These are phyloP conservation scores for Odobenus rosmarus DNA, from an alignment of 2,113 vertebrate genomes.

Conservation along the genomic window DNA sequence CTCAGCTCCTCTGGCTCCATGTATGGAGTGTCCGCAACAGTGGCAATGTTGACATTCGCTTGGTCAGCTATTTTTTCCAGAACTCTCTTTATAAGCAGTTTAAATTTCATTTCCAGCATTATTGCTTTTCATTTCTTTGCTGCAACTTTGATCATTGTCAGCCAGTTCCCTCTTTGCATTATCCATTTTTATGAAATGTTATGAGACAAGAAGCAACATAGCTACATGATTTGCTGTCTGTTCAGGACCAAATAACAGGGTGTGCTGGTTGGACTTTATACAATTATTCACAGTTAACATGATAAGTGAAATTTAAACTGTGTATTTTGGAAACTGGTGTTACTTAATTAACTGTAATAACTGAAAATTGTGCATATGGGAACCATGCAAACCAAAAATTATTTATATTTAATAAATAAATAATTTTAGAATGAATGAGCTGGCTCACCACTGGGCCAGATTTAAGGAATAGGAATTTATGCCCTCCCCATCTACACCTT, in stretches of 20 bases:
- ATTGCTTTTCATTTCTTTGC: constrained; percentile 13
- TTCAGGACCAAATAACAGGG: not conserved
- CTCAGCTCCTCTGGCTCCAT: not conserved
- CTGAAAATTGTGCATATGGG: not conserved
- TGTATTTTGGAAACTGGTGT: not conserved
- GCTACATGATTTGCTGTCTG: not conserved
- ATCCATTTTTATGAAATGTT: not conserved
- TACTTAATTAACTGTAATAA: not conserved
- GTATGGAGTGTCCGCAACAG: not conserved
- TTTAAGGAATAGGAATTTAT: not conserved
- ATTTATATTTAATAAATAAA: not conserved
- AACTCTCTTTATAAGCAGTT: not conserved
- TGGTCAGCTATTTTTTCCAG: not conserved
- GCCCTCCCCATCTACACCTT: not conserved
- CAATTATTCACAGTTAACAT: not conserved
- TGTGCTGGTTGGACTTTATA: not conserved
- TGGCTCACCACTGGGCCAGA: not conserved
- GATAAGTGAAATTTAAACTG: not conserved
- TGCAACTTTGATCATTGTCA: not conserved
- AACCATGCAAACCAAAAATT: not conserved
- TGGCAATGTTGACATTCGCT: not conserved
- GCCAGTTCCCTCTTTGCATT: not conserved
- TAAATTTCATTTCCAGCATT: constrained; percentile 36
- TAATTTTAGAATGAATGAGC: constrained; percentile 48
- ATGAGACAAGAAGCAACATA: not conserved